Conservation (phyloP, 2,113 vertebrate genomes). For the Colius striatus region DNA sequence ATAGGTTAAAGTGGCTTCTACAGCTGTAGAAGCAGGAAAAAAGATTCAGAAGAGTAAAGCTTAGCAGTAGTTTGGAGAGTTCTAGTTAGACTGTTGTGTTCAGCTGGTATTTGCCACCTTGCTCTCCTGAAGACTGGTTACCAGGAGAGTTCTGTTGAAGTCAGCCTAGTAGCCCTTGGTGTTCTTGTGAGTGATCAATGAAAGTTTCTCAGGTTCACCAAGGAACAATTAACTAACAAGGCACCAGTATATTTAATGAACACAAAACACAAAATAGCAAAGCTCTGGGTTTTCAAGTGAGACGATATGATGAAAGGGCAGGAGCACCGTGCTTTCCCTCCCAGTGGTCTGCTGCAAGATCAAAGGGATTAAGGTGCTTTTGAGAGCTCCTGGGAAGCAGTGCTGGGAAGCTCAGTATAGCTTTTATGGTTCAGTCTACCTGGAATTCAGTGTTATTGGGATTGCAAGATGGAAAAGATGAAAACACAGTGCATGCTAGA, state of each 20-base stretch:
- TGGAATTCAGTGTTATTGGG: not conserved
- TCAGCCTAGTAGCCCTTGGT: accelerated
- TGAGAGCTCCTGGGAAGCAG: not conserved
- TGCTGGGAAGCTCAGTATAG: not conserved
- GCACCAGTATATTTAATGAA: not conserved
- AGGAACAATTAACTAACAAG: not conserved
- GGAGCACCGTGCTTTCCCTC: not conserved
- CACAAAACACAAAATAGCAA: not conserved
- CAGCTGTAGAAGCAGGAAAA: not conserved
- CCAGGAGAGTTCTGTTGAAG: not conserved
- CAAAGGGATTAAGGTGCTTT: not conserved
- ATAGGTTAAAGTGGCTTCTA: not conserved
- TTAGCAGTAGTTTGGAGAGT: not conserved
- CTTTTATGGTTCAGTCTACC: not conserved
- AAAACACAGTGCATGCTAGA: not conserved
- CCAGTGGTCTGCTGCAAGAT: not conserved
- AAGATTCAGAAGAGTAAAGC: not conserved
- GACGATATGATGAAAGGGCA: not conserved
- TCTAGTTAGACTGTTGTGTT: not conserved
- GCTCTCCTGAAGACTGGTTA: not conserved
- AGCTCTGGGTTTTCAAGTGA: not conserved
- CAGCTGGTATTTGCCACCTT: not conserved
- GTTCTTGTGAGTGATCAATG: not conserved
- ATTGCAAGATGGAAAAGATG: not conserved
- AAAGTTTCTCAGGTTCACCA: not conserved